Percentiles rank a stretch among this genome's conserved stretches.
Evolutionary conservation across 2,888 invertebrate species (phyloP).

Genomic region (Drosophila gaucha): DNA sequence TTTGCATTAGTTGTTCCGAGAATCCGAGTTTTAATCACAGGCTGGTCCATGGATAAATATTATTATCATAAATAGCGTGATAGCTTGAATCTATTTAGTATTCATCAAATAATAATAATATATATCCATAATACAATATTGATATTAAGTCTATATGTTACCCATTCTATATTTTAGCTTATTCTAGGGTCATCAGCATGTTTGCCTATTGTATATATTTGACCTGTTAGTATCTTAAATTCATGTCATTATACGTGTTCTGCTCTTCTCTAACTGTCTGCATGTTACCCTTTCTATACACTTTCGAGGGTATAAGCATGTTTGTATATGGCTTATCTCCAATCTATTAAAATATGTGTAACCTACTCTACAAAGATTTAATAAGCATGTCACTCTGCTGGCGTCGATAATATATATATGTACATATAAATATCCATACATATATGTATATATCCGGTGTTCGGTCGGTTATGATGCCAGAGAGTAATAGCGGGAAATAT

Average conservation of each 20-base stretch:
- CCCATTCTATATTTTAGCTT: too few species aligned
- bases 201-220: neutral
- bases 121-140: too few species aligned
- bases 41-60: too few species aligned
- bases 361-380: slow-evolving; percentile 1
- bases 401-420: too few species aligned
- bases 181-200: too few species aligned
- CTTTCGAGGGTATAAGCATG: neutral
- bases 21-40: too few species aligned
- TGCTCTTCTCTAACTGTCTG: neutral
- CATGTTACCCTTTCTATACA: neutral
- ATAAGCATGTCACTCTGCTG: neutral
- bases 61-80: too few species aligned
- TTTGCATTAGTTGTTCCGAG: too few species aligned
- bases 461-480: slow-evolving; percentile 2
- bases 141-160: too few species aligned
- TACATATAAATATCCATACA: too few species aligned
- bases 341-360: neutral
- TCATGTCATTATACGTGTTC: neutral
- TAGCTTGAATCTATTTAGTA: too few species aligned
- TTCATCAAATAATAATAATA: too few species aligned
- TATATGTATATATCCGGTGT: neutral
- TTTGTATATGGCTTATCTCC: neutral
- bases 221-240: neutral
- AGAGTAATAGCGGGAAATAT: slow-evolving; percentile 12